phyloP scores from a whole-genome alignment of 53 echinoderm and acorn worm species.

The Zoroaster sp. region DNA sequence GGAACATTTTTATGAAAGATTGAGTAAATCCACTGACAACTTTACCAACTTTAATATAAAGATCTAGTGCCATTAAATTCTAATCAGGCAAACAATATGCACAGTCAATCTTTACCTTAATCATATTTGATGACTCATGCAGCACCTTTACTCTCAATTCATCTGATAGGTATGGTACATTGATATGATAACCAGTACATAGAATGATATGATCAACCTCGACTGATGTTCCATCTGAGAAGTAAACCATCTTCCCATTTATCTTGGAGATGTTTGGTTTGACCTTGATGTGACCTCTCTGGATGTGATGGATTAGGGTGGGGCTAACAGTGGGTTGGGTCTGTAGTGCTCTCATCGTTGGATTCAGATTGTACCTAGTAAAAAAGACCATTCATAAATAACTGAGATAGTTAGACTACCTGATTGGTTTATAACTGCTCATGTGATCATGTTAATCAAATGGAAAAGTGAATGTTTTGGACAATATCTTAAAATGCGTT shows the following conservation, averaged over 20 bases:
- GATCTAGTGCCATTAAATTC: too few species aligned
- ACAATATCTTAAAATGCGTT: too few species aligned
- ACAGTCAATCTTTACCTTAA: conserved; percentile 56
- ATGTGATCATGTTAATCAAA: too few species aligned
- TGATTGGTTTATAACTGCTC: too few species aligned
- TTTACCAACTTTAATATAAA: too few species aligned
- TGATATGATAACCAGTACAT: conserved; percentile 87
- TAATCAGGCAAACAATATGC: too few species aligned
- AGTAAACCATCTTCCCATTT: conserved; percentile 70
- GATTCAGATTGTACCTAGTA: conserved; percentile 77
- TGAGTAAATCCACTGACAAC: too few species aligned
- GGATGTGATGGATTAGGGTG: conserved; percentile 77
- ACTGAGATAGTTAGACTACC: too few species aligned
- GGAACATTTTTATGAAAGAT: too few species aligned
- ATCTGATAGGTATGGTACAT: conserved; percentile 76
- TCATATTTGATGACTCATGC: conserved; percentile 58
- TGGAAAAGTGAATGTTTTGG: too few species aligned
- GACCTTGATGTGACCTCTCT: conserved; percentile 73
- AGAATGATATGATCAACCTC: conserved; percentile 73
- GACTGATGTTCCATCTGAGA: conserved; percentile 68
- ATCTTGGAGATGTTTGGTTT: conserved; percentile 72
- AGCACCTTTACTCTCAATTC: conserved; percentile 63
- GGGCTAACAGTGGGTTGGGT: conserved; percentile 94
- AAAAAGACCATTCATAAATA: neutral
- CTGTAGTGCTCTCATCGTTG: conserved; percentile 79